Conservation (phyloP, 2,113 vertebrate species). For the rabbit (Oryctolagus cuniculus) region mOryCun1.1 NC_091438.1:38411001-38411500, state of each 20-base stretch:
- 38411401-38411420: neutral
- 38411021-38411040: neutral
- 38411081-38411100: neutral
- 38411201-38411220: neutral
- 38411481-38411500: neutral
- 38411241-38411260: neutral
- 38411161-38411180: neutral
- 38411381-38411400: neutral
- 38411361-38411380: neutral
- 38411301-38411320: neutral
- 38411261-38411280: neutral
- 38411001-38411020: neutral
- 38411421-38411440: slow-evolving; percentile 38
- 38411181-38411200: neutral
- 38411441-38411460: slow-evolving; percentile 10
- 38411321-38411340: neutral
- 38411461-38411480: neutral
- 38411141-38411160: neutral
- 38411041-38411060: neutral
- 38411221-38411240: neutral
- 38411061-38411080: neutral
- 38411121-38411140: neutral
- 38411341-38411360: neutral
- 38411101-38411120: neutral
- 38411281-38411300: neutral